Evolutionary conservation across 2,888 invertebrate genomes (phyloP).

Genomic region (Sialis fuliginosa): DNA sequence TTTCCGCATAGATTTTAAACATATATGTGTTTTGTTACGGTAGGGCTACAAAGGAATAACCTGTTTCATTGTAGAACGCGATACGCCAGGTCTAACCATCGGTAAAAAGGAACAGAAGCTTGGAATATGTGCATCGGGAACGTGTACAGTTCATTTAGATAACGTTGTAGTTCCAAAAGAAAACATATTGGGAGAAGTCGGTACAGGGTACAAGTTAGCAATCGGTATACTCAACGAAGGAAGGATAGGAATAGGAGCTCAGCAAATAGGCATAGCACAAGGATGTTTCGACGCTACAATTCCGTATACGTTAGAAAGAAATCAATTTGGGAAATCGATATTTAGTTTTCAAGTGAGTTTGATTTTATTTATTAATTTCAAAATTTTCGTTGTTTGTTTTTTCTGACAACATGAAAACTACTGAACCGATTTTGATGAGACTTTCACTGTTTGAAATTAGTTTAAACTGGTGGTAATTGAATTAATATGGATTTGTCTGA

Average conservation of each 20-base stretch:
- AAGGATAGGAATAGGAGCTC: conserved; percentile 70
- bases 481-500: too few species aligned
- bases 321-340: conserved; percentile 81
- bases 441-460: too few species aligned
- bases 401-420: too few species aligned
- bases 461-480: too few species aligned
- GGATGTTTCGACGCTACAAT: conserved; percentile 89
- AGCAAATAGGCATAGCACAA: conserved; percentile 91
- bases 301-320: conserved; percentile 83
- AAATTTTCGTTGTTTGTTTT: too few species aligned
- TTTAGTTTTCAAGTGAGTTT: conserved; percentile 71
- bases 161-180: conserved; percentile 76
- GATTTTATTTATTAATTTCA: not conserved
- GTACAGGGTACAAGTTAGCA: conserved; percentile 91
- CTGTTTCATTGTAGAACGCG: conserved; percentile 82
- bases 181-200: conserved; percentile 72
- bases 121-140: conserved; percentile 82
- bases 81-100: conserved; percentile 71
- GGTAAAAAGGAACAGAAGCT: conserved; percentile 89
- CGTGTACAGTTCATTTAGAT: conserved; percentile 88
- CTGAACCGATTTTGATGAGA: too few species aligned
- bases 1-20: too few species aligned
- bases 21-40: conserved; percentile 10
- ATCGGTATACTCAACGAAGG: conserved; percentile 93
- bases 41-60: conserved; percentile 94